phyloP scores from a whole-genome alignment of 2,888 invertebrate genomes.

The Limnephilus marmoratus region DNA sequence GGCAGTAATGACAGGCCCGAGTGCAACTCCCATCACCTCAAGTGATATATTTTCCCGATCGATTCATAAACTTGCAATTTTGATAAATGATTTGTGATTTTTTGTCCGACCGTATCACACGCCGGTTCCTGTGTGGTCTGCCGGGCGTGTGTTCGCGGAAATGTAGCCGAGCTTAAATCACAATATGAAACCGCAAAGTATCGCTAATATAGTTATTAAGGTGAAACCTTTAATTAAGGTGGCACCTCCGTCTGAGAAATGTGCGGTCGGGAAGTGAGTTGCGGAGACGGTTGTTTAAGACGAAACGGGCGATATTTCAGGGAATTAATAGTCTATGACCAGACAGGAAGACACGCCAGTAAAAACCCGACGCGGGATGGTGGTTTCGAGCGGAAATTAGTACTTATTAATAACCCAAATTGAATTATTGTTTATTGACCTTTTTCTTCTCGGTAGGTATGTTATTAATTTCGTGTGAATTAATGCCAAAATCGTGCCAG shows the following conservation, averaged over 20 bases:
- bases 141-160: slow-evolving; percentile 61
- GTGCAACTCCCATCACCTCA: slow-evolving; percentile 18
- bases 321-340: slow-evolving; percentile 47
- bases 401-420: slow-evolving; percentile 22
- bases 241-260: slow-evolving; percentile 57
- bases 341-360: slow-evolving; percentile 30
- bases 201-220: slow-evolving; percentile 65
- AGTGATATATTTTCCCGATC: slow-evolving; percentile 32
- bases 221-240: slow-evolving; percentile 63
- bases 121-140: slow-evolving; percentile 60
- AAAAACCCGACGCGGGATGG: slow-evolving; percentile 44
- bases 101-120: slow-evolving; percentile 24
- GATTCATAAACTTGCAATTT: slow-evolving; percentile 42
- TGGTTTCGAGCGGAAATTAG: slow-evolving; percentile 44
- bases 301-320: slow-evolving; percentile 42
- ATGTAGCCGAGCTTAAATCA: slow-evolving; percentile 54
- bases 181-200: slow-evolving; percentile 63
- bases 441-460: neutral
- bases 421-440: slow-evolving; percentile 39
- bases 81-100: slow-evolving; percentile 50
- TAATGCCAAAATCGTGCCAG: neutral
- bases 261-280: slow-evolving; percentile 31
- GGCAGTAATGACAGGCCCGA: neutral
- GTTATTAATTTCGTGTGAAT: neutral
- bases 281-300: slow-evolving; percentile 3